Conservation (phyloP, 2,113 vertebrate genomes). For the Eurypyga helias region DNA sequence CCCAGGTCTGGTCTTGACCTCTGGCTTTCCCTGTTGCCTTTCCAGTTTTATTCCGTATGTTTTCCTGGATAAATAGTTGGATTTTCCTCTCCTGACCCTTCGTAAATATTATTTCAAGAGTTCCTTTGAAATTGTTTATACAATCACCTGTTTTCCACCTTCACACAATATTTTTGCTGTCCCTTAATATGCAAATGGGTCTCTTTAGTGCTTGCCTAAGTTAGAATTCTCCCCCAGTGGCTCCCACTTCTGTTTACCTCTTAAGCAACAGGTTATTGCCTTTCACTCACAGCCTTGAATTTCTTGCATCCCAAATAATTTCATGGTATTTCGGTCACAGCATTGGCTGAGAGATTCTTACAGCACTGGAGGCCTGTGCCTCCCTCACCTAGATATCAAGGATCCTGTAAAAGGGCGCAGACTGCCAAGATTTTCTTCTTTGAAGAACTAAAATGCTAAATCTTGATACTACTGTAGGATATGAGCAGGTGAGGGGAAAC, state of each 20-base stretch:
- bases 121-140: neutral
- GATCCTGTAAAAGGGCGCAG: neutral
- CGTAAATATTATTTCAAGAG: constrained; percentile 38
- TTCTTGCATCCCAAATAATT: neutral
- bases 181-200: neutral
- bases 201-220: neutral
- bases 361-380: neutral
- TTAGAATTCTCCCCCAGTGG: neutral
- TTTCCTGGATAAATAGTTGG: constrained; percentile 50
- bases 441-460: neutral
- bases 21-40: neutral
- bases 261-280: neutral
- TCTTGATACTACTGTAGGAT: neutral
- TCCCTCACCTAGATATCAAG: neutral
- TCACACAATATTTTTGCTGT: neutral
- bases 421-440: neutral
- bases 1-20: neutral
- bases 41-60: constrained; percentile 30
- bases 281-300: constrained; percentile 16
- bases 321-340: neutral
- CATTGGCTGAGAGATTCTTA: neutral
- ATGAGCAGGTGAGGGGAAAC: neutral
- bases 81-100: neutral
- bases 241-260: neutral
- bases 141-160: constrained; percentile 13